Evolutionary conservation across 1,140 invertebrate genomes (phyloP), one percentile per base, ranked within the genome.

Genomic region (Probaryconus sp.): DNA sequence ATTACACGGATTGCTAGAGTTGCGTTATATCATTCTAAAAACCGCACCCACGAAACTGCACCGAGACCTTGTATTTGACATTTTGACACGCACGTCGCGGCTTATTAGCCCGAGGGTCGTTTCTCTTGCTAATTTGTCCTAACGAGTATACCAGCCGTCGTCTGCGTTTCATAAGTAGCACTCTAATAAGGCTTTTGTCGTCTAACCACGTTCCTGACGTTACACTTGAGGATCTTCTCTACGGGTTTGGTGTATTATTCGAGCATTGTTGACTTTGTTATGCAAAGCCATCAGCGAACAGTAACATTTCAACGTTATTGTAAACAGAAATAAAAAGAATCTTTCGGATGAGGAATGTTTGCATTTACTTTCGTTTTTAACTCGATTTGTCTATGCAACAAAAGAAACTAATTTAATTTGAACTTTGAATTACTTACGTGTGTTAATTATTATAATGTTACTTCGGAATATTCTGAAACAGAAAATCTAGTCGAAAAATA

Each of bases 81-180:
- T 80, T 81, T 81, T 80, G 81, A 81, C 80, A 81, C 74, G 71
- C 76, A 67, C 73, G 79, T 77, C 79, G 48, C 17, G 33, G 69
- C 74, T 78, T 79, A 82, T 83, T 81, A 83, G 81, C 75, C 71
- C 67, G 74, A 76, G 69, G 72, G 74, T 61, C 80, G 69, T 76
- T 77, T 51, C 69, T 69, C 40, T 48, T 68, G 69, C 74, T 83
- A 83, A 84, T 81, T 83, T 75, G 75, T 78, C 77, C 74, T 83
- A 83, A 83, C 80, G 79, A 83, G 80, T 65, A 58, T 40, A 70
- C 67, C 61, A 78, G 51, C 37, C 76, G 55, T 47, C 67, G 71
- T 71, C 71, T 74, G 74, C 61, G 71, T 80, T 76, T 79, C 74
- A 72, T 67, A 74, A 80, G 68, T 69, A 75, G 74, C 24, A 60